Evolutionary conservation across 2,113 vertebrate genomes (phyloP).

Genomic region (Boulengerochromis microlepis): DNA sequence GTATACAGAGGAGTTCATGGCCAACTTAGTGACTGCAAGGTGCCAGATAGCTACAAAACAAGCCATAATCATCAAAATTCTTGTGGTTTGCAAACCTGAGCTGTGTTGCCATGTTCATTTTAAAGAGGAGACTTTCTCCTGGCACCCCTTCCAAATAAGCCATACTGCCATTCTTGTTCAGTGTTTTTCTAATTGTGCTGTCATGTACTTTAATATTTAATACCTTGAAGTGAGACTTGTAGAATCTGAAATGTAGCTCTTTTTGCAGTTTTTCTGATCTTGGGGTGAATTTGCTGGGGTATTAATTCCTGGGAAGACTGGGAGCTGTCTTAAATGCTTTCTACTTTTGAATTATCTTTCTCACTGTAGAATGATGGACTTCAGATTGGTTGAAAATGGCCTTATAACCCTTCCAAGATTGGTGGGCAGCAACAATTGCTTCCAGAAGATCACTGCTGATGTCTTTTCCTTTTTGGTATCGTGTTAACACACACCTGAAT

Average conservation of each 20-base stretch:
- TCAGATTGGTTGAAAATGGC: background rate
- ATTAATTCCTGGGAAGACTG: background rate
- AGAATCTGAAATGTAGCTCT: background rate
- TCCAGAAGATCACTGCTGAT: background rate
- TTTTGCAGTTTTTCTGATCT: background rate
- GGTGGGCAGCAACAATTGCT: background rate
- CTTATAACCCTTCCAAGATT: background rate
- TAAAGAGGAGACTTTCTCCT: background rate
- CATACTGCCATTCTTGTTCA: background rate
- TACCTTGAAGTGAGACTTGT: background rate
- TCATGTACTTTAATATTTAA: background rate
- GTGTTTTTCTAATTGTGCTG: background rate
- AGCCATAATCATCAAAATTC: background rate
- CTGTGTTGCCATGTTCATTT: background rate
- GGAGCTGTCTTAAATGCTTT: background rate
- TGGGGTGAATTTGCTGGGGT: background rate
- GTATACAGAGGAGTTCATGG: background rate
- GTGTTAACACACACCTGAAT: background rate
- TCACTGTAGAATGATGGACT: background rate
- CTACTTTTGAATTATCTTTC: background rate
- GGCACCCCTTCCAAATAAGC: background rate
- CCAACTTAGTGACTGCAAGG: background rate
- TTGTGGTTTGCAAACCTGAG: background rate
- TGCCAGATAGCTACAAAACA: background rate
- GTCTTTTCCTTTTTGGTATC: background rate